Base-by-base conservation (phyloP, 2,113 vertebrate species). In the Smithornis capensis region DNA sequence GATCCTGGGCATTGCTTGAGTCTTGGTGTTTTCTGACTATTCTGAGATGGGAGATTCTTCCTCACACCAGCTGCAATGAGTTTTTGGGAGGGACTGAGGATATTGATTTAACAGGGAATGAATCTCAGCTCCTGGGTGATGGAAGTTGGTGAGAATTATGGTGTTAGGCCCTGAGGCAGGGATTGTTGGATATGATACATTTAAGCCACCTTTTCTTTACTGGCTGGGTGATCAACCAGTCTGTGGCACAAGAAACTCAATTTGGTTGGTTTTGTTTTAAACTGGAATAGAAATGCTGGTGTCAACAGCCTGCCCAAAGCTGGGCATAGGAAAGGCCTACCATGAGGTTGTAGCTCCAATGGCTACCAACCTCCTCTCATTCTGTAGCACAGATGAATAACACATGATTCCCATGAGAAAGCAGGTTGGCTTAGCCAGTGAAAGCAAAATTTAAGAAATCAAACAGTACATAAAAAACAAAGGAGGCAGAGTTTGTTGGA, bases 281-380 rank as follows among this genome's bases (percentile, higher is more conserved):
- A 96, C 73, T 86, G 83, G 79, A 97, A 95, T 90, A 96, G 93
- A 96, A 96, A 94, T 97, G 96, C 95, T 94, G 94, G 91, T 95
- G 93, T 95, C 92, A 92, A 94, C 89, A 96, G 91, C 94, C 94
- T 94, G 93, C 87, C 92, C 85, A 71, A 67, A 74, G n/a, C 8
- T 91, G 94, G 94, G 95, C 93, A 91, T n/a, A 84, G 87, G 83
- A 94, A 97, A 93, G 90, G 89, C 95, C 91, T 65, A 94, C 90
- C 50, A 73, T 64, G 17, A 92, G 86, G 79, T 90, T 77, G 88
- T 68, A 95, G 87, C 74, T 92, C 83, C 80, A 81, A 19, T 55
- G 69, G 80, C 84, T n/a, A 80, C 91, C 74, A 95, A 93, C 90
- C 94, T 57, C 86, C 92, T 94, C 84, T 94, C 92, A 76, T 92